phyloP scores from a whole-genome alignment of 92 coral and sea anemone species.

The Bergia sp. region DNA sequence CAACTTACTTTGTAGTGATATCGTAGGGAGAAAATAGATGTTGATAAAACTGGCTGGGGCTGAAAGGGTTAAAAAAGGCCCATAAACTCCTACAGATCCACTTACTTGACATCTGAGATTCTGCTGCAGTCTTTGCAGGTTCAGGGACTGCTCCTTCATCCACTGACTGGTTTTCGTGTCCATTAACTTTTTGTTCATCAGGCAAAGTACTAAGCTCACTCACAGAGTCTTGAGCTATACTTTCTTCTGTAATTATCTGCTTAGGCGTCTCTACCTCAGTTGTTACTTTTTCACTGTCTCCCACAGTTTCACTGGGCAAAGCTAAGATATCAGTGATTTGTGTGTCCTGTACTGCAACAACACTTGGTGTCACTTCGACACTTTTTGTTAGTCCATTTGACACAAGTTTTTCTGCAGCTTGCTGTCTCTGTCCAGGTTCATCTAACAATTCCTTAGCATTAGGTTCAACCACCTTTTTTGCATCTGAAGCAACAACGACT shows the following conservation, averaged over 20 bases:
- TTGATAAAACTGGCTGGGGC: too few species aligned
- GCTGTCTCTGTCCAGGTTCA: neutral
- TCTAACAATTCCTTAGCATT: neutral
- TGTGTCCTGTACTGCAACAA: neutral
- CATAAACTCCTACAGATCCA: neutral
- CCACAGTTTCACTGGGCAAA: neutral
- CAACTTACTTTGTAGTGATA: too few species aligned
- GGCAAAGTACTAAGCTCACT: slow-evolving; percentile 32
- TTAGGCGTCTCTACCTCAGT: slow-evolving; percentile 3
- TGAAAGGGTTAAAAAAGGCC: neutral
- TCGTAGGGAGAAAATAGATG: too few species aligned
- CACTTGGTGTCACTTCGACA: neutral
- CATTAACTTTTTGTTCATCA: slow-evolving; percentile 34
- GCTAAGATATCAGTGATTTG: neutral
- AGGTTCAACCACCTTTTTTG: neutral
- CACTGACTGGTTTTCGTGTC: slow-evolving; percentile 27
- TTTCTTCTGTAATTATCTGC: neutral
- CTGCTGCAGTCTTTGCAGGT: neutral
- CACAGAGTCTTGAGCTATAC: neutral
- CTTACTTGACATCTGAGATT: slow-evolving; percentile 29
- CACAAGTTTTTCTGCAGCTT: neutral
- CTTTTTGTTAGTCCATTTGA: neutral
- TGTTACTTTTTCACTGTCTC: neutral
- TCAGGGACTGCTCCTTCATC: neutral
- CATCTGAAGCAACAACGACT: neutral